Base-by-base conservation (phyloP, 1,140 invertebrate genomes). In the Cyphomyrmex costatus region DNA sequence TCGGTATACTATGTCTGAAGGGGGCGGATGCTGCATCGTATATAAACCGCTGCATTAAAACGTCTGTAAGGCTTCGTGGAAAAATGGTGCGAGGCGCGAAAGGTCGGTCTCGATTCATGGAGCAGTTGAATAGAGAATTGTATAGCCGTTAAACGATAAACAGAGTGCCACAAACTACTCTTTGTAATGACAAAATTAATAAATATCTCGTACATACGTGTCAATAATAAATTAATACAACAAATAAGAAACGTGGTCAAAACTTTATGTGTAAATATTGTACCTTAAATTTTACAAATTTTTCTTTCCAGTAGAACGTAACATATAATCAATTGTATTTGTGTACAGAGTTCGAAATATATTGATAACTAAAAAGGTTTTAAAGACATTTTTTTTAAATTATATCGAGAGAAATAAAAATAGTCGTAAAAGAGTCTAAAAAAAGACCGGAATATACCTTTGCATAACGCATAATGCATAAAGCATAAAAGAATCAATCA, bases 11-110 rank as follows among this genome's bases (percentile, higher is more conserved):
- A 76, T 49, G 80, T 33, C 53, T 78, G 71, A 65, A 86, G 24
- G 27, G 46, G 53, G 65, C 89, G 89, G 89, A 90, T 90, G 76
- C 86, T 86, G 42, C 86, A 71, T 90, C 80, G 58, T 49, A 27
- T 49, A 36, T 53, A 63, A 89, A 85, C 51, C 46, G 66, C 16
- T 46, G 76, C 80, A 77, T 90, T 90, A 90, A 73, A 78, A 86
- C 60, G 61, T 85, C 61, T 77, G 61, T 68, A 83, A 58, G 21
- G 51, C 56, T 70, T 5, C 21, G 1, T 27, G 21, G 65, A 80
- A 80, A 80, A 70, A 80, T 70, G 5, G 30, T n/a, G 8, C 61
- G n/a, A 70, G 16, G 19, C 36, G 16, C 33, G 53, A 60, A 63
- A 70, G 46, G 63, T 80, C 63, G 77, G n/a, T 24, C n/a, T n/a